These are phyloP conservation scores for Melikaiella ostensackeni DNA, from an alignment of 2,888 invertebrate species.

Conservation along the genomic window DNA sequence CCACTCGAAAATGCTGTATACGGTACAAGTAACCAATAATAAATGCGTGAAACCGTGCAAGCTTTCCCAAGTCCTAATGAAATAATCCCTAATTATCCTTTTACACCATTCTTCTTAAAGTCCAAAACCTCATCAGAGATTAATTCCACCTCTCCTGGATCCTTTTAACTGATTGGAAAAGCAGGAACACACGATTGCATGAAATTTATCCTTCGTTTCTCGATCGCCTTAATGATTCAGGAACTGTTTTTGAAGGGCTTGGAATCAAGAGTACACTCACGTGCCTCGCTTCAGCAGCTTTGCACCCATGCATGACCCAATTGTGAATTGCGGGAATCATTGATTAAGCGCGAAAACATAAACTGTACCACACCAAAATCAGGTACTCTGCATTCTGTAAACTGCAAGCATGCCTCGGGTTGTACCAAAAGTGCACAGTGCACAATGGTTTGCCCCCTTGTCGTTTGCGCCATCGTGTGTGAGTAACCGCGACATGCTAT, in stretches of 20 bases:
- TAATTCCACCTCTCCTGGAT: not conserved
- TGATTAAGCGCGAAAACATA: constrained; percentile 44
- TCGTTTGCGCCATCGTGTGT: not conserved
- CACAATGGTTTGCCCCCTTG: not conserved
- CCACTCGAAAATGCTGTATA: too few species aligned
- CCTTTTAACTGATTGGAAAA: constrained; percentile 15
- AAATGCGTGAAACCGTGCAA: not conserved
- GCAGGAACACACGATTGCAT: not conserved
- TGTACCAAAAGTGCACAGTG: constrained; percentile 16
- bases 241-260: not conserved
- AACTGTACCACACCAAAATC: constrained; percentile 14
- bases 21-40: not conserved
- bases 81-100: not conserved
- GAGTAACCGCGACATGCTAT: constrained; percentile 15
- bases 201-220: constrained; percentile 4
- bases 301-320: constrained; percentile 44
- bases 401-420: not conserved
- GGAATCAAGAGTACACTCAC: not conserved
- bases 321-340: constrained; percentile 43
- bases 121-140: constrained; percentile 1
- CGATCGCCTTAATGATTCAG: not conserved
- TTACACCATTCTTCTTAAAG: not conserved
- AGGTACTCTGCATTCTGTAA: constrained; percentile 15
- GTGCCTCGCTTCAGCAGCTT: not conserved
- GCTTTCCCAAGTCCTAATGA: not conserved